phyloP scores from a whole-genome alignment of 2,113 vertebrate species.

The Psephotus haematonotus region DNA sequence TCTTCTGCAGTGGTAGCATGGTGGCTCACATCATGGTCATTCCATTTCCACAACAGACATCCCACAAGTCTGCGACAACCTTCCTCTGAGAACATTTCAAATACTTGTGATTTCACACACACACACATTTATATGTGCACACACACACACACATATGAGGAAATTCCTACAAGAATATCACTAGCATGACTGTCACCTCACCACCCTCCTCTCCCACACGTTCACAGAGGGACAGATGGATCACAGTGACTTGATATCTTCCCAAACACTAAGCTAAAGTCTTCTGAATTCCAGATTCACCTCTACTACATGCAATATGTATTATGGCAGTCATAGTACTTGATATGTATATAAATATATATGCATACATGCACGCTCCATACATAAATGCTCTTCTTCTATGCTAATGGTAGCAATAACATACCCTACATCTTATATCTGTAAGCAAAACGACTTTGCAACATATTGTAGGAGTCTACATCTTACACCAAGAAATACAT shows the following conservation, averaged over 20 bases:
- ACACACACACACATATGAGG: not conserved
- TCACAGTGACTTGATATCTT: not conserved
- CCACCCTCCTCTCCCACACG: not conserved
- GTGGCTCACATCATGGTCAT: conserved; percentile 25
- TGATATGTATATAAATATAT: not conserved
- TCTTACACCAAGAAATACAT: not conserved
- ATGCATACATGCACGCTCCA: not conserved
- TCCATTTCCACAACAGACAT: conserved; percentile 52
- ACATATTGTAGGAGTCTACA: not conserved
- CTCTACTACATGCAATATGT: not conserved
- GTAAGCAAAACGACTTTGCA: not conserved
- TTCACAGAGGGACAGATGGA: not conserved
- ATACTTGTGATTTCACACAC: conserved; percentile 40
- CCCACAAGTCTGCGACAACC: conserved; percentile 41
- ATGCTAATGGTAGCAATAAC: not conserved
- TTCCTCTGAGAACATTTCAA: conserved; percentile 40
- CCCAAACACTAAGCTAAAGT: not conserved
- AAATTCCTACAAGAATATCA: not conserved
- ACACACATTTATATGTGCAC: not conserved
- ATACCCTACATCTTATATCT: not conserved
- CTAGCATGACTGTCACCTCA: not conserved
- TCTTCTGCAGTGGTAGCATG: conserved; percentile 34
- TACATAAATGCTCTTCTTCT: not conserved
- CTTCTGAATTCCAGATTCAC: not conserved
- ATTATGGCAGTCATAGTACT: not conserved